Percentiles rank a stretch among this genome's conserved stretches.
phyloP scores from a whole-genome alignment of 1,140 invertebrate genomes.

The Aphelenchoides fujianensis region DNA sequence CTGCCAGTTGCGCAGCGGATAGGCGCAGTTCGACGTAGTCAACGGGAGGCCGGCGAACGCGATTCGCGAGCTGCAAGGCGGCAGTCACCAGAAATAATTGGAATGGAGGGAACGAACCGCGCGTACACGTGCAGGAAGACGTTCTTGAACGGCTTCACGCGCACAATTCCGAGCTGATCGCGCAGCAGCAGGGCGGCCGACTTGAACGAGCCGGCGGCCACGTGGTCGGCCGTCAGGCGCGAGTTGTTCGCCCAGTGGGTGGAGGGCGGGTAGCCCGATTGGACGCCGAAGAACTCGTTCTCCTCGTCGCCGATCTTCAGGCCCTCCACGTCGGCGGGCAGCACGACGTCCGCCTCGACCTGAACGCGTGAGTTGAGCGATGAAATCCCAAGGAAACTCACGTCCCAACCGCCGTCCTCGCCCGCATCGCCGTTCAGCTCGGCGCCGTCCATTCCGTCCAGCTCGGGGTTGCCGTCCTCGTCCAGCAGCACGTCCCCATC shows the following conservation, averaged over 20 bases:
- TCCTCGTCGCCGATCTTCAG: constrained; percentile 67
- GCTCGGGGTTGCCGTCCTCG: constrained; percentile 66
- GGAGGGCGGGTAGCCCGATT: constrained; percentile 68
- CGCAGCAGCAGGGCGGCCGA: constrained; percentile 72
- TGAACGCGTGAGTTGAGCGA: constrained; percentile 61
- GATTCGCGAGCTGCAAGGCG: constrained; percentile 69
- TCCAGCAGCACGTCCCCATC: constrained; percentile 77
- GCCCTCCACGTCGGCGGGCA: constrained; percentile 83
- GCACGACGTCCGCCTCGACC: constrained; percentile 86
- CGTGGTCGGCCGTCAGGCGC: constrained; percentile 81
- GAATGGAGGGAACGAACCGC: too few relatives aligned
- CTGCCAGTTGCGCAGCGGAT: constrained; percentile 84
- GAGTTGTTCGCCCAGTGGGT: constrained; percentile 81
- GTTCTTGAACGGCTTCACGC: constrained; percentile 79
- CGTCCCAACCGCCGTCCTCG: constrained; percentile 63
- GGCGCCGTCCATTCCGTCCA: constrained; percentile 48
- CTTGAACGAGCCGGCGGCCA: constrained; percentile 89
- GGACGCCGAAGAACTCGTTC: constrained; percentile 74
- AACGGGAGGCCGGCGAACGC: constrained; percentile 76
- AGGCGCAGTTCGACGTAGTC: constrained; percentile 72
- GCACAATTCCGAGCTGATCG: constrained; percentile 79
- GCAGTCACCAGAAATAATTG: too few relatives aligned
- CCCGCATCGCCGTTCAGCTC: constrained; percentile 63
- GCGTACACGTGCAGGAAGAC: constrained; percentile 70
- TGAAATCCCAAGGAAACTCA: constrained; percentile 27